Conservation (phyloP, 2,797 vertebrate species). For the Sebastolobus alascanus region DNA sequence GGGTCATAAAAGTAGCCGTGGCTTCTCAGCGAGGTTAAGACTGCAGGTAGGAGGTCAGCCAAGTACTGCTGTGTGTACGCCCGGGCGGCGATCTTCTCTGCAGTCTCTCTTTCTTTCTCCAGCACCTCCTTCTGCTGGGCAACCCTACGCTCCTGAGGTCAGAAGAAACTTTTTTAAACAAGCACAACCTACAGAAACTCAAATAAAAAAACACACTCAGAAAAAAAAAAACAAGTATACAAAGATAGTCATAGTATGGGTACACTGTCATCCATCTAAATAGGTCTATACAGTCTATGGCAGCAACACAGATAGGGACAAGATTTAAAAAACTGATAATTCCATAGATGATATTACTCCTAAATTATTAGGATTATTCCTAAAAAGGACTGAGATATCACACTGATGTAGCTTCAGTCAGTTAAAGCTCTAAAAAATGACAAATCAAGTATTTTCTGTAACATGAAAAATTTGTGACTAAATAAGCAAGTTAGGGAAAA, state of each 20-base stretch:
- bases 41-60: constrained; percentile 88
- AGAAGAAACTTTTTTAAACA: neutral
- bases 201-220: neutral
- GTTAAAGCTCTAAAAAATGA: neutral
- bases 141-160: constrained; percentile 87
- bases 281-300: too few species aligned
- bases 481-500: neutral
- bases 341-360: neutral
- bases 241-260: neutral
- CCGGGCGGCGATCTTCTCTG: constrained; percentile 91
- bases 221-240: neutral
- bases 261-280: neutral
- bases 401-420: neutral
- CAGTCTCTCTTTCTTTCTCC: constrained; percentile 84
- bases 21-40: constrained; percentile 87
- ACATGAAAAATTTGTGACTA: neutral
- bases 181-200: neutral
- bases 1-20: constrained; percentile 93
- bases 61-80: constrained; percentile 89
- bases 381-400: neutral
- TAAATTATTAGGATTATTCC: neutral
- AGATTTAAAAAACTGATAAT: neutral
- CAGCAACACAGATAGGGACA: neutral
- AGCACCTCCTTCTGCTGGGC: constrained; percentile 85
- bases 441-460: neutral